These are phyloP conservation scores for Caenorhabditis imperialis DNA, from an alignment of 2,888 invertebrate species.

Conservation along the genomic window DNA sequence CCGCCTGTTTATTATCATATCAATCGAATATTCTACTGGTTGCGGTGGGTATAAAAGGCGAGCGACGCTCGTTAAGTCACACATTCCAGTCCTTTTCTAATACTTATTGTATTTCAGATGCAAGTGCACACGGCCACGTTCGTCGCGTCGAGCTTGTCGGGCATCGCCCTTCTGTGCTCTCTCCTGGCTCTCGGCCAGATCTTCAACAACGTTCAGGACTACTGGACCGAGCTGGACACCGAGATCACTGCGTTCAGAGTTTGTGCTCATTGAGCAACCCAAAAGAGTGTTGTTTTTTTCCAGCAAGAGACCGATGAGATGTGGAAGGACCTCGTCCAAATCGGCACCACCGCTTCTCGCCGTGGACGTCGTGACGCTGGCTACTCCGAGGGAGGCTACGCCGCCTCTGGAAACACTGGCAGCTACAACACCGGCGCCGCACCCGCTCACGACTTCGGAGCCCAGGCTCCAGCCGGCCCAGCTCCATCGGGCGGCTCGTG, in stretches of 20 bases:
- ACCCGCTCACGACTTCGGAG: slow-evolving; percentile 61
- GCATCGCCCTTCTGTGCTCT: slow-evolving; percentile 62
- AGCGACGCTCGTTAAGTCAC: slow-evolving; percentile 3
- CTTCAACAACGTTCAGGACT: slow-evolving; percentile 63
- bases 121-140: slow-evolving; percentile 67
- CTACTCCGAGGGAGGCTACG: slow-evolving; percentile 41
- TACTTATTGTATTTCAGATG: slow-evolving; percentile 47
- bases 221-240: slow-evolving; percentile 64
- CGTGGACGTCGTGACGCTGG: slow-evolving; percentile 57
- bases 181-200: slow-evolving; percentile 63
- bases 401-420: slow-evolving; percentile 27
- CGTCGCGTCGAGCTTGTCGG: slow-evolving; percentile 61
- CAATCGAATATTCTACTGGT: slow-evolving; percentile 26
- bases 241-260: slow-evolving; percentile 63
- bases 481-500: slow-evolving; percentile 58
- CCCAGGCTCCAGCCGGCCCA: slow-evolving; percentile 61
- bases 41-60: slow-evolving; percentile 31
- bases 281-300: slow-evolving; percentile 12
- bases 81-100: slow-evolving; percentile 1
- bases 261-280: not conserved
- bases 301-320: slow-evolving; percentile 70
- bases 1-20: slow-evolving; percentile 45
- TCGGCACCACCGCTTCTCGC: slow-evolving; percentile 39
- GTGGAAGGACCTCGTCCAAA: slow-evolving; percentile 73
- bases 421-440: slow-evolving; percentile 36